Evolutionary conservation across 92 coral and sea anemone species (phyloP), one percentile per base, ranked within the genome.

Genomic region (Epizoanthus illoricatus): DNA sequence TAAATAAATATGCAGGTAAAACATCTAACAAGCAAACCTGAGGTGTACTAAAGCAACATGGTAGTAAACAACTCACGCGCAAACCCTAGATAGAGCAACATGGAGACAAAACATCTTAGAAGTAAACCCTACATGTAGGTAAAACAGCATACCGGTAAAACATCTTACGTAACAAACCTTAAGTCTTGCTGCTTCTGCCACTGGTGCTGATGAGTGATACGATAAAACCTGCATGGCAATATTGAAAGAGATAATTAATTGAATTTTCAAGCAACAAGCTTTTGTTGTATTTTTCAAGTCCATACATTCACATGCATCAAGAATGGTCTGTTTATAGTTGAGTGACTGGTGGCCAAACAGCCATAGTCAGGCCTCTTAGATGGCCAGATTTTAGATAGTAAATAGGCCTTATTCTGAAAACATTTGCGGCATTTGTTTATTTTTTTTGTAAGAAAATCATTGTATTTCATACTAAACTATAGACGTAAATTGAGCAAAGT

Each of bases 181-280:
- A 59, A 97, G 80, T 75, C 85, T 90, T 56, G 67, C 49, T 24
- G 92, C 98, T 68, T 93, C 98, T 62, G 94, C 98, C 33, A 90
- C 80, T 4, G 99, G 91, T 28, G 99, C 94, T 15, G 98, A 85
- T 11, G 99, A 97, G 73, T 97, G 99, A 68, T 96, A 96, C 3
- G 99, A 96, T 66, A 96, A 78, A 24, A 96, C 97, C 99, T 96
- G 79, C 20, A 74, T 62, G 16, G 71, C 58, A 62, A 62, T 43
- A 8, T 21, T 41, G 36, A 28, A 13, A 43, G 49, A 79, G 18
- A 43, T 17, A 7, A 71, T 33, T 24, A 47, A n/a, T 13, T 45
- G 16, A 3, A 68, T 5, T 20, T 24, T 36, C 40, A 65, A 65
- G 70, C 74, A 70, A 20, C 45, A 21, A 20, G 56, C 10, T 9